Evolutionary conservation across 37 sponge, comb jelly and placozoan species (phyloP).

Genomic region (Chondrilla cf. caribensis): DNA sequence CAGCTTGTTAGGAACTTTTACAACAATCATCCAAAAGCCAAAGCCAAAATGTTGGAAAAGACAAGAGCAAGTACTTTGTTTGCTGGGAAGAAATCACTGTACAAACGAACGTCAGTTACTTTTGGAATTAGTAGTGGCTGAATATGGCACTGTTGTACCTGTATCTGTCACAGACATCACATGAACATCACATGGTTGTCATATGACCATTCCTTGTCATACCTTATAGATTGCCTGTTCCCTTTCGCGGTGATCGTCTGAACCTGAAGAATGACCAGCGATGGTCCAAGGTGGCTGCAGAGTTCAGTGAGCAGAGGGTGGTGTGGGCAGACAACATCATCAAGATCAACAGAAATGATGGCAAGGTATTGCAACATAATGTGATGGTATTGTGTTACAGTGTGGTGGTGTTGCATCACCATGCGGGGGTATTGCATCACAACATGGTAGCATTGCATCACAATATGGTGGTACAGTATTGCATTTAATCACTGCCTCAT

Average conservation of each 20-base stretch:
- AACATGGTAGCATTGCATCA: no score
- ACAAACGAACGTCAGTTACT: constrained; percentile 55
- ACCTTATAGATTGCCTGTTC: constrained; percentile 50
- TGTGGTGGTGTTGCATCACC: neutral
- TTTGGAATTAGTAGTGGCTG: neutral
- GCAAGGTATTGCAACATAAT: constrained; percentile 45
- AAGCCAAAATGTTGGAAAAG: constrained; percentile 62
- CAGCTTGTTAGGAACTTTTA: constrained; percentile 51
- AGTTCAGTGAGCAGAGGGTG: constrained; percentile 52
- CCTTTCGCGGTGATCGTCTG: constrained; percentile 72
- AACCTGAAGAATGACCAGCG: constrained; percentile 48
- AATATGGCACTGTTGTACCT: neutral
- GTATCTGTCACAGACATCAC: neutral
- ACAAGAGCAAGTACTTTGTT: constrained; percentile 70
- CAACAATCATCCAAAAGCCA: constrained; percentile 40
- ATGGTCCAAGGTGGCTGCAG: constrained; percentile 61
- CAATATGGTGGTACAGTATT: no score
- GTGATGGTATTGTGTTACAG: no score
- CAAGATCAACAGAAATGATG: constrained; percentile 74
- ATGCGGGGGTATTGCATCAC: constrained; percentile 39
- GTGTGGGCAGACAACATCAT: constrained; percentile 81
- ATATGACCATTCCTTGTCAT: neutral
- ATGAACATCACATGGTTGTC: no score
- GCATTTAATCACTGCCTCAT: no score
- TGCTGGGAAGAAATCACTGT: constrained; percentile 69